These are phyloP conservation scores for Caenorhabditis tropicalis DNA, from an alignment of 1,140 invertebrate species.

Conservation along the genomic window DNA sequence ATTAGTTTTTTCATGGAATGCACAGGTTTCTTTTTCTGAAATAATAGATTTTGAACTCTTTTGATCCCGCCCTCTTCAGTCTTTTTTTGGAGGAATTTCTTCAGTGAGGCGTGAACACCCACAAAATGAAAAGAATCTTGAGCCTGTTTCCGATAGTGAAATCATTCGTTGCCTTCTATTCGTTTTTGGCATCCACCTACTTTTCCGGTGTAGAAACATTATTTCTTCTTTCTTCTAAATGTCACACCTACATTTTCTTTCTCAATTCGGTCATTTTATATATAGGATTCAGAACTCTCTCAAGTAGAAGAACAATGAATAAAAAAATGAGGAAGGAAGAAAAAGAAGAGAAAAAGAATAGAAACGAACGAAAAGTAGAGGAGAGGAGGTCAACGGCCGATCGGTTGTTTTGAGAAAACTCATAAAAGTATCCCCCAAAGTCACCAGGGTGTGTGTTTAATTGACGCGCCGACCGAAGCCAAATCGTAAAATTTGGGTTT, in stretches of 20 bases:
- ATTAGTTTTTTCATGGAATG: background rate
- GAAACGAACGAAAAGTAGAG: slow-evolving; percentile 27
- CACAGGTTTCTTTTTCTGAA: too few species aligned
- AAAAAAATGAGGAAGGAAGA: background rate
- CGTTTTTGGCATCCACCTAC: slow-evolving; percentile 26
- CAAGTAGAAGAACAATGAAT: background rate
- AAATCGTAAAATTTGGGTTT: slow-evolving; percentile 39
- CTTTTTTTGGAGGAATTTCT: background rate
- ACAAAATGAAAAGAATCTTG: background rate
- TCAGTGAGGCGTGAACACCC: slow-evolving; percentile 27
- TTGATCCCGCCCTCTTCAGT: background rate
- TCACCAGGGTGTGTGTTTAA: slow-evolving; percentile 26
- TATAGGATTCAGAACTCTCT: background rate
- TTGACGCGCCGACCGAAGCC: slow-evolving; percentile 37
- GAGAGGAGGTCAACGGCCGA: slow-evolving; percentile 38
- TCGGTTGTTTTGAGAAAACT: slow-evolving; percentile 37
- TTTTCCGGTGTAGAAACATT: background rate
- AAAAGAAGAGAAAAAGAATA: background rate
- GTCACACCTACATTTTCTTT: background rate
- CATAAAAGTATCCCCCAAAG: slow-evolving; percentile 44
- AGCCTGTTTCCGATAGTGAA: slow-evolving; percentile 34
- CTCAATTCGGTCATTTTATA: background rate
- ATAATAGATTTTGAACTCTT: background rate
- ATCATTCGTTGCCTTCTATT: background rate
- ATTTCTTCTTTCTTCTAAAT: background rate